Conservation (phyloP, 1,140 invertebrate genomes). For the Arctopsyche grandis region DNA sequence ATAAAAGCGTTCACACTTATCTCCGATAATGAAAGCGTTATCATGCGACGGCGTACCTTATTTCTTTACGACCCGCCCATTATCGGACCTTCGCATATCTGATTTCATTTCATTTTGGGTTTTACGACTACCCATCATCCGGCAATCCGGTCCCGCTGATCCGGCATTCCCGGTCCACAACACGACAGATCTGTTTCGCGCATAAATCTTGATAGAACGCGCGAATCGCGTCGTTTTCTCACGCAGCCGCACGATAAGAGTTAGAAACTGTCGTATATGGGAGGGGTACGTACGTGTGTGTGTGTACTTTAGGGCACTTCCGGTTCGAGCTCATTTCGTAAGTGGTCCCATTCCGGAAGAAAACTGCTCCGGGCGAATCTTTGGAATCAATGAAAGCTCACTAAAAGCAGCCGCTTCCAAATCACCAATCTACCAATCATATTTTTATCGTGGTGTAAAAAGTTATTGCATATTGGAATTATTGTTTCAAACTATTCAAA, state of each 20-base stretch:
- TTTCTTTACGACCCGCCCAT: neutral
- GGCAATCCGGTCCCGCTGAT: neutral
- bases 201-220: constrained; percentile 44
- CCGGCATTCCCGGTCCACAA: neutral
- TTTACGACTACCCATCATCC: neutral
- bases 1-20: neutral
- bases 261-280: no score
- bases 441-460: neutral
- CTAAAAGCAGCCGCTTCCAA: neutral
- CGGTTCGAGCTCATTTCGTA: neutral
- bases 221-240: constrained; percentile 19
- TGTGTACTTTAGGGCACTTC: neutral
- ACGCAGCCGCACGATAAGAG: neutral
- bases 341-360: neutral
- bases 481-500: no score
- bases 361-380: neutral
- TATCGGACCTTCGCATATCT: constrained; percentile 19
- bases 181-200: constrained; percentile 35
- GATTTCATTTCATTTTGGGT: constrained; percentile 5
- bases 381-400: neutral
- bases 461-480: no score
- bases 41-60: neutral
- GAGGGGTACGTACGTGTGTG: neutral
- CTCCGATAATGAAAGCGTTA: neutral
- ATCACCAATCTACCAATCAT: neutral